Base-by-base conservation (phyloP, 2,888 invertebrate species). In the Chesias legatella region DNA sequence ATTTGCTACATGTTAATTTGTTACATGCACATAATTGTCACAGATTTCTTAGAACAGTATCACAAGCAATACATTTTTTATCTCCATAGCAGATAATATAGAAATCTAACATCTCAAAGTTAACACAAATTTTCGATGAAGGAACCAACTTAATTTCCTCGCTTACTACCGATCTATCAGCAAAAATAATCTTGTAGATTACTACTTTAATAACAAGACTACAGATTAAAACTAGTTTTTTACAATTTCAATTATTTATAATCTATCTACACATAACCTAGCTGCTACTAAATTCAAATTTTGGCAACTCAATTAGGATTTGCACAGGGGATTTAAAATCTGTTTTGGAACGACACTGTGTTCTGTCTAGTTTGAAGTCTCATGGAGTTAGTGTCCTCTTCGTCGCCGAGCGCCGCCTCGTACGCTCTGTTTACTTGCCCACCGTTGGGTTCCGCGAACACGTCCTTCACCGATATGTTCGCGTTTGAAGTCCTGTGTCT, bases 341-440 rank as follows among this genome's bases (percentile, higher is more conserved):
- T 70, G 47, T 73, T 76, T 58, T 85, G 86, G 66, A 89, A 94
- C 32, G 92, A 91, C 50, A 92, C 92, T 71, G 89, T 91, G 69
- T 90, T 91, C 45, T 81, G 86, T 63, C 94, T 86, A 13, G 92
- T 90, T 55, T 94, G 94, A 65, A 95, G 83, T 70, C 93, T 91
- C 57, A 95, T 79, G 6, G 95, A 94, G 65, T 93, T 93, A 55
- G 89, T 89, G 53, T 93, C 92, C 38, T 94, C 94, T 11, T 92
- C 91, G 30, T 92, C 92, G 17, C 89, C 85, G 7, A 90, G 56
- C 1, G 91, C 88, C 6, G 90, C 92, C 65, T 95, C 95, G 67
- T 94, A 95, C 2, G 91, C 95, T 56, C 93, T 89, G 77, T 95
- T 95, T 3, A 94, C 86, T 67, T 92, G 95, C 35, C 95, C 95